These are phyloP conservation scores for Rhopalosiphum nymphaeae DNA, from an alignment of 2,888 invertebrate species.

Conservation along the genomic window DNA sequence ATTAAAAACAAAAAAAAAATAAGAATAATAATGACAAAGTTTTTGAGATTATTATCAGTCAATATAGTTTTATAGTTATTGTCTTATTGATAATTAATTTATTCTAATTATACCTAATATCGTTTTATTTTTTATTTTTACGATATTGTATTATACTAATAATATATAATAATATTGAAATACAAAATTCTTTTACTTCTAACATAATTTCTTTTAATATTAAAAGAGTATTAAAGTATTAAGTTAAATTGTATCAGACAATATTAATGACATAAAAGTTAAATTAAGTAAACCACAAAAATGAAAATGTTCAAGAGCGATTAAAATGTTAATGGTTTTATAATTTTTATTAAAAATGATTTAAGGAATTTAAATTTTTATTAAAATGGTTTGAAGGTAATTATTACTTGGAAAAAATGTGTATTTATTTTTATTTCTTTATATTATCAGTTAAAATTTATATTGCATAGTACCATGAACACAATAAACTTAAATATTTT, in stretches of 20 bases:
- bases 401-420: background rate
- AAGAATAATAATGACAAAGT: slow-evolving; percentile 33
- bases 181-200: background rate
- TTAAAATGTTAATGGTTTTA: background rate
- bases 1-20: background rate
- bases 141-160: background rate
- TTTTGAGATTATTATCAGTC: slow-evolving; percentile 34
- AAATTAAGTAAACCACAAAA: background rate
- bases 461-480: background rate
- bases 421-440: background rate
- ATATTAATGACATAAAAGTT: background rate
- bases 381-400: background rate
- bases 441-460: background rate
- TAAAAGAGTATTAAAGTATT: background rate
- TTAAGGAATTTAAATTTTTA: background rate
- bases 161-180: background rate
- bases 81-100: background rate
- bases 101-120: background rate
- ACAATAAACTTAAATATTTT: background rate
- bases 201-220: background rate
- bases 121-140: background rate
- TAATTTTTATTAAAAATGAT: background rate
- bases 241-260: background rate
- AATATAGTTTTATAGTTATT: background rate
- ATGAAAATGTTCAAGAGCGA: background rate